Percentiles rank a stretch among this genome's conserved stretches.
phyloP scores from a whole-genome alignment of 2,797 vertebrate genomes.

The Heliangelus exortis region DNA sequence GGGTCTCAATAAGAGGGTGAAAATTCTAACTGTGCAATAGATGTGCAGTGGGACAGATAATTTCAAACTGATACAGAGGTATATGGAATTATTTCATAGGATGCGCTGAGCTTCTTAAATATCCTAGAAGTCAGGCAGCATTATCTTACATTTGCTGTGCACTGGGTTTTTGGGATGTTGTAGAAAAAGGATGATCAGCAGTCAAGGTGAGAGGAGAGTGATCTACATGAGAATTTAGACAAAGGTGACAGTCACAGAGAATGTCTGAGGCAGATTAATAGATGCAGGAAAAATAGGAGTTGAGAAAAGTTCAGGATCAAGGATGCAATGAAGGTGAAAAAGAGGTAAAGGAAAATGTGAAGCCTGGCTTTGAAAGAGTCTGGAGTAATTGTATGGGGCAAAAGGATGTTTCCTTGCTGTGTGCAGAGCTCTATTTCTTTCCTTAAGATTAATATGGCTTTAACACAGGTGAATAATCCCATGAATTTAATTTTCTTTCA shows the following conservation, averaged over 20 bases:
- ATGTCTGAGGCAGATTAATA: slow-evolving; percentile 45
- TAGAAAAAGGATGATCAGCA: not conserved
- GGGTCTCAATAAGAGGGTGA: not conserved
- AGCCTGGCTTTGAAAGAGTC: not conserved
- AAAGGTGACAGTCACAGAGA: not conserved
- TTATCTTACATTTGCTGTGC: not conserved
- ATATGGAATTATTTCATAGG: not conserved
- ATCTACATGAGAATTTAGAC: slow-evolving; percentile 35
- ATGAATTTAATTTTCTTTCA: not conserved
- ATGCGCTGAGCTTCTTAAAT: not conserved
- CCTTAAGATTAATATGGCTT: not conserved
- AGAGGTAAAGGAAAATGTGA: slow-evolving; percentile 1
- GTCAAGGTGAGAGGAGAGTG: slow-evolving; percentile 37
- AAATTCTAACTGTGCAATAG: not conserved
- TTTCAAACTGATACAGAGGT: not conserved
- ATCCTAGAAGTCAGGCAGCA: not conserved
- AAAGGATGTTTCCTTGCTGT: not conserved
- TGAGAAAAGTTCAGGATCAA: slow-evolving; percentile 45
- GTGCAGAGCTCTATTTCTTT: not conserved
- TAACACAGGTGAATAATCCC: not conserved
- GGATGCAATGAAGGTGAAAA: not conserved
- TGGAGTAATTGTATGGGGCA: not conserved
- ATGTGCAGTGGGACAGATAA: not conserved
- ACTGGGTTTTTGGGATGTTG: not conserved
- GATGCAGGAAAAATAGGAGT: not conserved